Percentiles rank a stretch among this genome's conserved stretches.
These are phyloP conservation scores for Cossypha heuglini DNA, from an alignment of 2,797 vertebrate genomes.

Conservation along the genomic window DNA sequence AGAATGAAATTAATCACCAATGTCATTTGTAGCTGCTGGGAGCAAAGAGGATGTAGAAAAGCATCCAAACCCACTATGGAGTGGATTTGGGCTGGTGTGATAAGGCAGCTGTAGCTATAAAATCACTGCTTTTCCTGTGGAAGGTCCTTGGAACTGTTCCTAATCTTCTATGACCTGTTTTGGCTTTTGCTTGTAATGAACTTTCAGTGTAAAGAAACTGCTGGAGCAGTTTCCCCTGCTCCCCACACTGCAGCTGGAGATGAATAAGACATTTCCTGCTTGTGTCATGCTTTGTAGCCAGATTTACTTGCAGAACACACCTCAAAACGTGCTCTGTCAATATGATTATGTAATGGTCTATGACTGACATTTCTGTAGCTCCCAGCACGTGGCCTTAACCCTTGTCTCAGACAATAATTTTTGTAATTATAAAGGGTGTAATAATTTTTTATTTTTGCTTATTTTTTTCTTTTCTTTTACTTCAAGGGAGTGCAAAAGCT, in stretches of 20 bases:
- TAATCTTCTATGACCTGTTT: not conserved
- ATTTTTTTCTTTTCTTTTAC: not conserved
- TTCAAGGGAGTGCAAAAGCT: not conserved
- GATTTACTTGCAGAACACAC: not conserved
- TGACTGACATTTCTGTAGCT: not conserved
- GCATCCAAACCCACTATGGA: not conserved
- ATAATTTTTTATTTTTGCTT: not conserved
- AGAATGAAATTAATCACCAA: constrained; percentile 42
- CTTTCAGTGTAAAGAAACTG: not conserved
- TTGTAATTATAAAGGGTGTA: not conserved
- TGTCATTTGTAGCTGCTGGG: constrained; percentile 2
- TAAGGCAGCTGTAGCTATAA: not conserved
- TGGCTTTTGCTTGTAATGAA: not conserved
- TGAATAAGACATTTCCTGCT: not conserved
- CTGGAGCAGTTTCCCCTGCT: not conserved
- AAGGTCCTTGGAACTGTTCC: not conserved
- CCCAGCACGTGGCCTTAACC: not conserved
- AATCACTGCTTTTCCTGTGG: not conserved
- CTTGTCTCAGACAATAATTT: not conserved
- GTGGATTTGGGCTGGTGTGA: not conserved
- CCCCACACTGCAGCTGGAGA: not conserved
- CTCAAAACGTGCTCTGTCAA: not conserved
- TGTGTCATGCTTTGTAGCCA: not conserved
- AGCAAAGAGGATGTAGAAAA: not conserved
- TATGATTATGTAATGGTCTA: not conserved